These are phyloP conservation scores for Phylloscopus whistleri DNA, from an alignment of 2,113 vertebrate species.

Conservation along the genomic window DNA sequence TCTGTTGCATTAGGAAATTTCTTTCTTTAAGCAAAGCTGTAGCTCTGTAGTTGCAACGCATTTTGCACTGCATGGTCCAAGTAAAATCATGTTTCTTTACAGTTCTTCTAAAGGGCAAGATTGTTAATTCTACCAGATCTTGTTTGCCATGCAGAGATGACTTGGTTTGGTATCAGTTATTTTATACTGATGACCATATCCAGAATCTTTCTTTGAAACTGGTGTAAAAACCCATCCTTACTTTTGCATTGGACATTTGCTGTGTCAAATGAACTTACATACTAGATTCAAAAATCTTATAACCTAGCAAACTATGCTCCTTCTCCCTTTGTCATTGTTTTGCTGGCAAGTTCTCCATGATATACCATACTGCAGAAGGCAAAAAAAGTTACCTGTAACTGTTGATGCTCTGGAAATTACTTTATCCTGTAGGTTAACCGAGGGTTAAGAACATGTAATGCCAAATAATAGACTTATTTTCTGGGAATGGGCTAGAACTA, in stretches of 20 bases:
- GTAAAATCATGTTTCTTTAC: neutral
- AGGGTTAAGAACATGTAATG: neutral
- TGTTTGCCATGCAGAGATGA: neutral
- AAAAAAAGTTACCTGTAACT: neutral
- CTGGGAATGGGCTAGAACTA: neutral
- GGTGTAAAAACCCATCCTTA: neutral
- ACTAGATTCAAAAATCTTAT: neutral
- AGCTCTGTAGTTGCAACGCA: neutral
- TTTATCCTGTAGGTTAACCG: neutral
- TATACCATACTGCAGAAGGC: neutral
- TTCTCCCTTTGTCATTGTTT: neutral
- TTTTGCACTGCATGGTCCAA: neutral
- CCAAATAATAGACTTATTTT: neutral
- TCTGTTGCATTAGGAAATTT: neutral
- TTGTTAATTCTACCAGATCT: neutral
- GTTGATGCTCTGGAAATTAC: neutral
- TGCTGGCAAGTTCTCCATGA: neutral
- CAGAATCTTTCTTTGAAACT: neutral
- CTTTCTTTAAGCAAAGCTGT: neutral
- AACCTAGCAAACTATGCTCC: neutral
- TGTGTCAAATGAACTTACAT: neutral
- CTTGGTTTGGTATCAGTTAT: neutral
- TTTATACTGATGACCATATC: neutral
- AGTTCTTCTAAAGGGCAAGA: neutral
- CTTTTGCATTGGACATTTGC: neutral